phyloP scores from a whole-genome alignment of 2,888 invertebrate species.

The Dysmachus trigonus region DNA sequence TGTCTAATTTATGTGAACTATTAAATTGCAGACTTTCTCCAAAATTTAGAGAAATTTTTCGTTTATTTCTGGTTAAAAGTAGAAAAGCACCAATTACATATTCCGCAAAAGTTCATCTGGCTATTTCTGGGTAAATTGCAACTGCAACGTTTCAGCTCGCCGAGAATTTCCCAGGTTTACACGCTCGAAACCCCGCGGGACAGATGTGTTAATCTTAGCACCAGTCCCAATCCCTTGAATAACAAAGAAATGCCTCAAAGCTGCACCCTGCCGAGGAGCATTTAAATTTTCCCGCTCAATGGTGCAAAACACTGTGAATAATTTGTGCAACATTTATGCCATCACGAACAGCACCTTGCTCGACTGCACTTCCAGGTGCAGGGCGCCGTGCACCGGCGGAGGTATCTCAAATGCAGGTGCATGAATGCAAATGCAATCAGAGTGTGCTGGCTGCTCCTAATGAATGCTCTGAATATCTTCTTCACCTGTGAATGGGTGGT shows the following conservation, averaged over 20 bases:
- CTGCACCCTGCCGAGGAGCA: neutral
- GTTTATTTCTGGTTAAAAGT: neutral
- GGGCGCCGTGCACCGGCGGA: neutral
- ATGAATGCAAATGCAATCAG: neutral
- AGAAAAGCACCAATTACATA: neutral
- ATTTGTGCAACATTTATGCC: neutral
- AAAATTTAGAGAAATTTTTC: neutral
- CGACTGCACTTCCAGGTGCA: neutral
- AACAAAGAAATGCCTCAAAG: neutral
- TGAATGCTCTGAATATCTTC: neutral
- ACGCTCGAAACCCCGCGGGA: neutral
- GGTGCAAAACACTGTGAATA: neutral
- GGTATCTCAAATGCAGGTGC: neutral
- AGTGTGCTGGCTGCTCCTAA: neutral
- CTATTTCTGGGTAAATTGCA: neutral
- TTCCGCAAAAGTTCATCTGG: neutral
- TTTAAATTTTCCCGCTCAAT: neutral
- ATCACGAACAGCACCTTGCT: neutral
- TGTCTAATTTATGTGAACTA: too few relatives aligned
- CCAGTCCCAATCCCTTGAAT: neutral
- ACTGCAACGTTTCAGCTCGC: neutral
- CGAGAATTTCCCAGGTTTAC: neutral
- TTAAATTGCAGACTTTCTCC: neutral
- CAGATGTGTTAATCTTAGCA: neutral
- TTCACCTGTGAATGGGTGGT: neutral